Evolutionary conservation across 2,797 vertebrate species (phyloP).

Genomic region (Crenuchus spilurus): DNA sequence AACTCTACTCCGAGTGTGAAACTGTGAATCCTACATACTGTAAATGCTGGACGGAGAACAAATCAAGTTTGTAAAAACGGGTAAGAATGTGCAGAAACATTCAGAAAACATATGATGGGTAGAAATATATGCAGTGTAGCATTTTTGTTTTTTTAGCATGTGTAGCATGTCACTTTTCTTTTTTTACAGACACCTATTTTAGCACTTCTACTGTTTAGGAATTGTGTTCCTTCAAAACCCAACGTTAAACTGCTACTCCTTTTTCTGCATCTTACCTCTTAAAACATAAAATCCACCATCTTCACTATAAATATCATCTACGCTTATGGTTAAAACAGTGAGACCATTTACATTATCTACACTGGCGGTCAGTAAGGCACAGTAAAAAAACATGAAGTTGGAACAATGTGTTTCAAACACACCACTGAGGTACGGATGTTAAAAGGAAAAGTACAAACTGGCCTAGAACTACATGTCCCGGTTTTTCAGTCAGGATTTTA

Average conservation of each 20-base stretch:
- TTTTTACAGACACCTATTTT: neutral
- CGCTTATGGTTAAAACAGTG: conserved; percentile 52
- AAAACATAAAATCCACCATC: conserved; percentile 52
- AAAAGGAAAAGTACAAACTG: conserved; percentile 1
- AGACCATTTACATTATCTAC: conserved; percentile 42
- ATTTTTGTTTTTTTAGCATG: too few species aligned
- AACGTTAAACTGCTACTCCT: too few species aligned
- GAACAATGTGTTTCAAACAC: conserved; percentile 2
- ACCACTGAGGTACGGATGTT: conserved; percentile 29
- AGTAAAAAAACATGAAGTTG: conserved; percentile 66
- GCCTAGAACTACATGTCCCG: neutral
- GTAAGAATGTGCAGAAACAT: too few species aligned
- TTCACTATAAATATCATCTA: conserved; percentile 3
- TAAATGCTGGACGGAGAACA: neutral
- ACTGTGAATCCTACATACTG: neutral
- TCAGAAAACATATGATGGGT: too few species aligned
- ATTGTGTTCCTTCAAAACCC: too few species aligned
- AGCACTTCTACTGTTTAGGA: neutral
- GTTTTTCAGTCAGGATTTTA: conserved; percentile 16
- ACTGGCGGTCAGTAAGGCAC: conserved; percentile 55
- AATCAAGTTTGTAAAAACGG: neutral
- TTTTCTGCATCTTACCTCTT: conserved; percentile 7
- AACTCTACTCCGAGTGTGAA: conserved; percentile 7
- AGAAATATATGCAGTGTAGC: too few species aligned
- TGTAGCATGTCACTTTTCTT: conserved; percentile 14